Evolutionary conservation across 2,113 vertebrate species (phyloP).

Genomic region (Alces alces): DNA sequence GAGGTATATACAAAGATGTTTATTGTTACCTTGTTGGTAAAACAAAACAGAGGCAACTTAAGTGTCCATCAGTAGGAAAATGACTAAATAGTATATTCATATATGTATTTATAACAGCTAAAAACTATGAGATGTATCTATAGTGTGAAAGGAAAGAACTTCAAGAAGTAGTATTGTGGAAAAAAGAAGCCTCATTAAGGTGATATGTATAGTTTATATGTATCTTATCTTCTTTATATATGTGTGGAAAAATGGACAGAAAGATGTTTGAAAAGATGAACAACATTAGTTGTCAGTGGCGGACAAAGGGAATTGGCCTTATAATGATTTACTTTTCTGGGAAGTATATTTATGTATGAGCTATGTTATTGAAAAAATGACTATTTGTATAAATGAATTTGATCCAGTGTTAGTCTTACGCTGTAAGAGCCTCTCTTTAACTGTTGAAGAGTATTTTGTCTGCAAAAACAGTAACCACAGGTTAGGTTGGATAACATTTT

Average conservation of each 20-base stretch:
- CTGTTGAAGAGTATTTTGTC: background rate
- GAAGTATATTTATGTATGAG: background rate
- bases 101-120: background rate
- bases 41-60: constrained; percentile 8
- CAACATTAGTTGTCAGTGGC: background rate
- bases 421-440: background rate
- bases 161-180: background rate
- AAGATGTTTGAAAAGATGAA: background rate
- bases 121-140: background rate
- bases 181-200: background rate
- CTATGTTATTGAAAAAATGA: background rate
- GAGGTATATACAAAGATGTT: background rate
- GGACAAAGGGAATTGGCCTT: background rate
- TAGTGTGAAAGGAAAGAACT: background rate
- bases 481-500: constrained; percentile 30
- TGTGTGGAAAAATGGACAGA: background rate
- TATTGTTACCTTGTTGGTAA: background rate
- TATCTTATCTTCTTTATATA: background rate
- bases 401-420: background rate
- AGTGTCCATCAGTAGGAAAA: background rate
- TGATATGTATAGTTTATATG: background rate
- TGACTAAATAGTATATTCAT: background rate
- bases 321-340: background rate
- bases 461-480: background rate
- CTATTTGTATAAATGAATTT: background rate